These are phyloP conservation scores for Galeopsomyia nigrocyanea DNA, from an alignment of 2,888 invertebrate species.

Conservation along the genomic window DNA sequence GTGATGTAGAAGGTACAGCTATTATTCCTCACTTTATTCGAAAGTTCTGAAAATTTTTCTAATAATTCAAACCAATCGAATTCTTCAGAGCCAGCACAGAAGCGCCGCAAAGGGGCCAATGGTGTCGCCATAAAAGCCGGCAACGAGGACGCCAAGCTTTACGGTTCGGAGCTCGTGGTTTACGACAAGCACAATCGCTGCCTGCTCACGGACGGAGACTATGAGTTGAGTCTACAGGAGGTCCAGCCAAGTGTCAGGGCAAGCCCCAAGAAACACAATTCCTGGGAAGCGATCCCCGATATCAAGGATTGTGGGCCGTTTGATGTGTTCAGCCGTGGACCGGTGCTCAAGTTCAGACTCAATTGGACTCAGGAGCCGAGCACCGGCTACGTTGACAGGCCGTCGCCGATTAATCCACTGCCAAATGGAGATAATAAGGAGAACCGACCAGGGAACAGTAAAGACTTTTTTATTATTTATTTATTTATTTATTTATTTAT, in stretches of 20 bases:
- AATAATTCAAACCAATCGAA: neutral
- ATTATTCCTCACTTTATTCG: neutral
- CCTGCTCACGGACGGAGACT: slow-evolving; percentile 89
- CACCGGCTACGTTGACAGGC: slow-evolving; percentile 77
- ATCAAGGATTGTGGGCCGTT: slow-evolving; percentile 75
- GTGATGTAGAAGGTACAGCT: slow-evolving; percentile 67
- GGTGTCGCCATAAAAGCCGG: slow-evolving; percentile 62
- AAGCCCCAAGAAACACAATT: slow-evolving; percentile 79
- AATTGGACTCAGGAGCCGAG: slow-evolving; percentile 85
- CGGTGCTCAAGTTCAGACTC: slow-evolving; percentile 86
- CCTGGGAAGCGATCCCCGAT: slow-evolving; percentile 77
- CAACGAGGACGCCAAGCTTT: slow-evolving; percentile 74
- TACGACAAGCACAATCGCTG: slow-evolving; percentile 93
- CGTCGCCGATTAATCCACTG: slow-evolving; percentile 69
- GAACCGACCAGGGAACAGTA: slow-evolving; percentile 67
- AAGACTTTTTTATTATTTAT: slow-evolving; percentile 42
- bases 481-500: slow-evolving; percentile 13
- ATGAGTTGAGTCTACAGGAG: slow-evolving; percentile 88
- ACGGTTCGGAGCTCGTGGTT: slow-evolving; percentile 86
- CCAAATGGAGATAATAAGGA: slow-evolving; percentile 68
- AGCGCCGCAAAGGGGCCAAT: slow-evolving; percentile 76
- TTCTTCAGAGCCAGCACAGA: slow-evolving; percentile 76
- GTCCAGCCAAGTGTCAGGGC: slow-evolving; percentile 70
- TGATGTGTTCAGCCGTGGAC: slow-evolving; percentile 83
- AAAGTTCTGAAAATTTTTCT: slow-evolving; percentile 1